Percentiles rank a stretch among this genome's conserved stretches.
phyloP scores from a whole-genome alignment of 1,140 invertebrate genomes.

The Ooceraea biroi region DNA sequence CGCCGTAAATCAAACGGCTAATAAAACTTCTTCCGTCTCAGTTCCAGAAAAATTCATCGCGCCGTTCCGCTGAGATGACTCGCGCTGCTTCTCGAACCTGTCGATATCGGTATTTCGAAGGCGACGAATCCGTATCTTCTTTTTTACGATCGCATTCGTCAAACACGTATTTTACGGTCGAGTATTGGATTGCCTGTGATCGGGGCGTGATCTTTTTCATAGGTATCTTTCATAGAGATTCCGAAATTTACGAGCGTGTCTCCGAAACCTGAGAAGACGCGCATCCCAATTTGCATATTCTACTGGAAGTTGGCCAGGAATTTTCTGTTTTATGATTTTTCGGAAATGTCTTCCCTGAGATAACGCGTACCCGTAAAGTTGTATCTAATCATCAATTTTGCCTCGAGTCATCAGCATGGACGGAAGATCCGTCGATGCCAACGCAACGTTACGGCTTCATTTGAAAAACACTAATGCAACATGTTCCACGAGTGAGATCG shows the following conservation, averaged over 20 bases:
- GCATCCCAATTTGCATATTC: slow-evolving; percentile 19
- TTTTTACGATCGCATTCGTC: slow-evolving; percentile 8
- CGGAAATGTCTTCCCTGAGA: neutral
- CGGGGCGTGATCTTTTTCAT: neutral
- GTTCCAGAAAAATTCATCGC: slow-evolving; percentile 66
- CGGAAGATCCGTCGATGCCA: slow-evolving; percentile 1
- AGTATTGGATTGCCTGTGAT: neutral
- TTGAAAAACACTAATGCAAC: slow-evolving; percentile 45
- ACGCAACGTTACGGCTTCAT: slow-evolving; percentile 14
- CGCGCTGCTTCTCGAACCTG: neutral
- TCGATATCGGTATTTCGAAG: neutral
- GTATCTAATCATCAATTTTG: slow-evolving; percentile 6
- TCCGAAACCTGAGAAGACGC: neutral
- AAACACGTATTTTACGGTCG: slow-evolving; percentile 25
- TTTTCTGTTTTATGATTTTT: neutral
- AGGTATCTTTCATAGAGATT: too few relatives aligned
- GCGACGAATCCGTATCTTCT: neutral
- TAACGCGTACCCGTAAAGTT: too few relatives aligned
- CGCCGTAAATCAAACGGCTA: slow-evolving; percentile 77
- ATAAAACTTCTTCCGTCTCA: slow-evolving; percentile 73
- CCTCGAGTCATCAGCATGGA: slow-evolving; percentile 28
- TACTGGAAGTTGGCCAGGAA: neutral
- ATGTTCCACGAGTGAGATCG: slow-evolving; percentile 20
- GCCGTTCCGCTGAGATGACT: neutral
- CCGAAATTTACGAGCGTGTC: neutral